Evolutionary conservation across 2,888 invertebrate species (phyloP), one percentile per base, ranked within the genome.

Genomic region (Artemia sinica): DNA sequence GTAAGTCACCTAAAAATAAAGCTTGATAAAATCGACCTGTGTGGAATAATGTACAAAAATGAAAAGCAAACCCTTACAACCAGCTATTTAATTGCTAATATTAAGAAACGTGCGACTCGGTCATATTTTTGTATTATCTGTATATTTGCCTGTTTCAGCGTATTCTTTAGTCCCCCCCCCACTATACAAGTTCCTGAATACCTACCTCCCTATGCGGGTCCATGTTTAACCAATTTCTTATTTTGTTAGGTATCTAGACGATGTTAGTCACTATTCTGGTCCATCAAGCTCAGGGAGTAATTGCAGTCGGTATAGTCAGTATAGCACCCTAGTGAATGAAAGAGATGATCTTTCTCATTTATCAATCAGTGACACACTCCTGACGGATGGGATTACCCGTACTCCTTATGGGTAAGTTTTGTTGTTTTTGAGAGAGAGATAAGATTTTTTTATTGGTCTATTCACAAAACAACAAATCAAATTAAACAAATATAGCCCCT

Each of bases 221-320:
- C 28, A 28, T 28, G 28, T 28, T 28, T 28, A 28, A 28, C 28
- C 18, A 14, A 8, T 58, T 58, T 58, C 18, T 9, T 8, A 18
- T 14, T 8, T 9, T 18, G n/a, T 58, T 9, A 58, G 58, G 58
- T 58, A 58, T 58, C 58, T 58, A 14, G 58, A 58, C 10, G 58
- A 58, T 58, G 58, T 58, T n/a, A 58, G 58, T 9, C 58, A 58
- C 9, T 58, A 58, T 18, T 58, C 58, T 9, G 58, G 14, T 58
- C 58, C 58, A n/a, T 58, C 58, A 58, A 58, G 58, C 58, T 58
- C 58, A 8, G 58, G 18, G 18, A 58, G 58, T 58, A 58, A 18
- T 58, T n/a, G 58, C 8, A 58, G 58, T 18, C 58, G 58, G 14
- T 58, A 14, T 18, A 58, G 58, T 10, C 58, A 58, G 58, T 58